These are phyloP conservation scores for Apostichopus japonicus DNA, from an alignment of 35 echinoderm and acorn worm genomes.

Conservation along the genomic window DNA sequence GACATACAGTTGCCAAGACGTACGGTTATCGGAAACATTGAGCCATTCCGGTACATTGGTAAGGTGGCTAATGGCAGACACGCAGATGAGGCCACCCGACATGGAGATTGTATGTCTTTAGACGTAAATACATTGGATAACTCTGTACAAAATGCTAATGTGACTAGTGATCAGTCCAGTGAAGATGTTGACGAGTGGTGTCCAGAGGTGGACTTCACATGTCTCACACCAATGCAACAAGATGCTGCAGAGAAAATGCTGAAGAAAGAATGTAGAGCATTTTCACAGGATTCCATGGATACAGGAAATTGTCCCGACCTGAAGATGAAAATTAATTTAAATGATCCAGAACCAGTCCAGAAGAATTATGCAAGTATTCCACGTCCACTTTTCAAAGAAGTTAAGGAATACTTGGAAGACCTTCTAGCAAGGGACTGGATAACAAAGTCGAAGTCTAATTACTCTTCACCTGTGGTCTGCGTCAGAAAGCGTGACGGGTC, in stretches of 20 bases:
- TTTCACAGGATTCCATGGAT: constrained; percentile 2
- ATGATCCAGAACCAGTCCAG: constrained; percentile 48
- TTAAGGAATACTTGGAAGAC: constrained; percentile 64
- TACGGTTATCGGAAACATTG: too few relatives aligned
- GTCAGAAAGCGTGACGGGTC: constrained; percentile 67
- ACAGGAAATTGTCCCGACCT: not conserved
- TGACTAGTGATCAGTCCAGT: too few relatives aligned
- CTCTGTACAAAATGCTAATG: too few relatives aligned
- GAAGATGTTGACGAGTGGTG: too few relatives aligned
- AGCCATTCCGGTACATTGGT: too few relatives aligned
- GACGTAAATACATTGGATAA: too few relatives aligned
- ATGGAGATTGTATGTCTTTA: too few relatives aligned
- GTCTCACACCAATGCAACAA: too few relatives aligned
- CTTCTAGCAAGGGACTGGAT: constrained; percentile 59
- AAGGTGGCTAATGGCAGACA: too few relatives aligned
- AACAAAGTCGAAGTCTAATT: constrained; percentile 61
- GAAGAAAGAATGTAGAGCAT: not conserved
- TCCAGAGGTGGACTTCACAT: not conserved
- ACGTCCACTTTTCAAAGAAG: constrained; percentile 67
- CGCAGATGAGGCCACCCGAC: too few relatives aligned
- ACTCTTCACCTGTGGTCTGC: constrained; percentile 73
- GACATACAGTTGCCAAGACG: too few relatives aligned
- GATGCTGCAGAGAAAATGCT: not conserved
- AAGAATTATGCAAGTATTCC: constrained; percentile 68
- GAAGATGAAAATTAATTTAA: too few relatives aligned